Percentiles rank a stretch among this genome's conserved stretches.
These are phyloP conservation scores for Sesamia inferens DNA, from an alignment of 2,888 invertebrate genomes.

Conservation along the genomic window DNA sequence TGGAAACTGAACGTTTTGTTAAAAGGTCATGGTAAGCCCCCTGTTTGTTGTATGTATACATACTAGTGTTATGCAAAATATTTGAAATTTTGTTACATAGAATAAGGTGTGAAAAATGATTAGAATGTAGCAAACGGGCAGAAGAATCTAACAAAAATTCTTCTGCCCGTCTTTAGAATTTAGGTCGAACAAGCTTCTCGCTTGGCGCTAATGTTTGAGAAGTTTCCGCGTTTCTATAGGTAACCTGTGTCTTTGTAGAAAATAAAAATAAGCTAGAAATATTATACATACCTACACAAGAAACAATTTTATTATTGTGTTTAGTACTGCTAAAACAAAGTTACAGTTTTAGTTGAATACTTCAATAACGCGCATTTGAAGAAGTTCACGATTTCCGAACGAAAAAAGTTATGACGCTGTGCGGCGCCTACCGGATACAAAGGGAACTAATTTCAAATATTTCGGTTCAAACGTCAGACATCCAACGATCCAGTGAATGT, in stretches of 20 bases:
- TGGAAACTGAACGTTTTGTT: too few species aligned
- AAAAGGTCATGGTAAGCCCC: too few species aligned
- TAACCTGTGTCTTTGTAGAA: background rate
- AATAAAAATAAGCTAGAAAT: too few species aligned
- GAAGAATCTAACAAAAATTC: background rate
- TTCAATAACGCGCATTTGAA: background rate
- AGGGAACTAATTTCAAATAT: slow-evolving; percentile 80
- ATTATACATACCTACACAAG: too few species aligned
- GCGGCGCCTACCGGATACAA: slow-evolving; percentile 72
- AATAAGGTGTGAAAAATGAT: background rate
- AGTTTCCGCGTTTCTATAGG: background rate
- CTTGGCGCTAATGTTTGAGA: background rate
- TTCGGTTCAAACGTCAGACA: slow-evolving; percentile 82
- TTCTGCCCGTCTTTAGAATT: background rate
- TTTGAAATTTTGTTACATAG: background rate
- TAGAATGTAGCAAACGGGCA: background rate
- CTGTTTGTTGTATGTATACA: background rate
- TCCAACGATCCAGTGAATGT: slow-evolving; percentile 72
- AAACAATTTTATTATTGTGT: background rate
- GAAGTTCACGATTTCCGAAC: slow-evolving; percentile 44
- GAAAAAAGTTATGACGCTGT: slow-evolving; percentile 46
- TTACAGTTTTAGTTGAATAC: background rate
- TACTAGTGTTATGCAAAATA: background rate
- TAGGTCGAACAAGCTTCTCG: background rate
- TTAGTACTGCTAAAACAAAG: background rate